Conservation (phyloP, 2,888 invertebrate genomes). For the Callinectes sapidus region DNA sequence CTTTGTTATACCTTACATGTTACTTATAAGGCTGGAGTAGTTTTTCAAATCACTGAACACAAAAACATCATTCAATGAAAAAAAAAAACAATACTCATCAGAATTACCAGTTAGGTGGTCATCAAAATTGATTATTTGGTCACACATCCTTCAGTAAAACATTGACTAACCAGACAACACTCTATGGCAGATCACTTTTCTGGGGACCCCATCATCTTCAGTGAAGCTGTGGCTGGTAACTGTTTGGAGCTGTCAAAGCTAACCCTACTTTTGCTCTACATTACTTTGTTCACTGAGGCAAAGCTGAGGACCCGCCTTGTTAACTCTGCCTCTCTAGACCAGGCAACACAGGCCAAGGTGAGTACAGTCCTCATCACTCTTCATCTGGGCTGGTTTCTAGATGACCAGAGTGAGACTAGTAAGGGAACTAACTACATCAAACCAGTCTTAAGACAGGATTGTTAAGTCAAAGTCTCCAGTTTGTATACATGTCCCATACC, state of each 20-base stretch:
- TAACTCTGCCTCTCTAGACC: slow-evolving; percentile 41
- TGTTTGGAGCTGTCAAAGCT: slow-evolving; percentile 55
- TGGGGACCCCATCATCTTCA: neutral
- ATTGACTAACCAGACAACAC: neutral
- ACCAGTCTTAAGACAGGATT: too few species aligned
- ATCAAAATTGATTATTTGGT: neutral
- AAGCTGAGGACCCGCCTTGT: slow-evolving; percentile 47
- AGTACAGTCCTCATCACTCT: neutral
- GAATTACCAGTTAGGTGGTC: neutral
- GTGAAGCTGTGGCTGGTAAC: slow-evolving; percentile 8
- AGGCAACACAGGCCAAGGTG: slow-evolving; percentile 56
- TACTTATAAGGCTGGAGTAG: neutral
- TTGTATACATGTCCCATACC: too few species aligned
- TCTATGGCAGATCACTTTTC: slow-evolving; percentile 33
- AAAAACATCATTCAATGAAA: neutral
- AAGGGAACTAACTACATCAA: too few species aligned
- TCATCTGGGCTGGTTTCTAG: too few species aligned
- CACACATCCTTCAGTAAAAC: neutral
- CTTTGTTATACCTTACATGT: neutral
- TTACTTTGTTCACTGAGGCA: slow-evolving; percentile 55
- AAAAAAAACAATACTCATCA: neutral
- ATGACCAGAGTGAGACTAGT: too few species aligned
- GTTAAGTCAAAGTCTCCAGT: too few species aligned
- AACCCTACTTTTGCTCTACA: slow-evolving; percentile 56
- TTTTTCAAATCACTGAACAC: neutral